Evolutionary conservation across 2,113 vertebrate species (phyloP).

Genomic region (Engraulis encrasicolus): DNA sequence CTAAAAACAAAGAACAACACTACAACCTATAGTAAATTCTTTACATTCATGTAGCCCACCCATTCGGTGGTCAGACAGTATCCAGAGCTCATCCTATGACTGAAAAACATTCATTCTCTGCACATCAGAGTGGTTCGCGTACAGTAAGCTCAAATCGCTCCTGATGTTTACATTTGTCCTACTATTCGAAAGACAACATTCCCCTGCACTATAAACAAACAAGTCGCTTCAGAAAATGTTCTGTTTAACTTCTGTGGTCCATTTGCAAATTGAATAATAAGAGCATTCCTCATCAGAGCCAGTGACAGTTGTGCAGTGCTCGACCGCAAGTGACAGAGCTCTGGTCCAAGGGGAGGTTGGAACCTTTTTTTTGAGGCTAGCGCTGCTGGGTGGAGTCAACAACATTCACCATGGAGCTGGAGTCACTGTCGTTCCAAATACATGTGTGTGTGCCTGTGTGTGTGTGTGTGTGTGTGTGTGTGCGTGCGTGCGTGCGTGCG

Average conservation of each 20-base stretch:
- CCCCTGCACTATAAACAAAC: background rate
- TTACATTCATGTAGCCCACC: too few species aligned
- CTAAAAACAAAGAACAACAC: too few species aligned
- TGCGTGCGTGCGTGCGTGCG: too few species aligned
- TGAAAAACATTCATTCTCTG: background rate
- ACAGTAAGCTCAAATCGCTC: background rate
- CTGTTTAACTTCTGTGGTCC: background rate
- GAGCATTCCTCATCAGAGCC: background rate
- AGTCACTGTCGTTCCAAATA: background rate
- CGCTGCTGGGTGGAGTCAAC: background rate
- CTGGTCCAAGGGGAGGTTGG: background rate
- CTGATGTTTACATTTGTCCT: background rate
- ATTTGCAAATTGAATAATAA: background rate
- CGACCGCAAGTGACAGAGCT: background rate
- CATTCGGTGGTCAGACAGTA: too few species aligned
- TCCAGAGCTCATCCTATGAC: too few species aligned
- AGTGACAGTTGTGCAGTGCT: background rate
- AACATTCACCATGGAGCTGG: background rate
- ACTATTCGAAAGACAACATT: background rate
- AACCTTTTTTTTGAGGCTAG: background rate
- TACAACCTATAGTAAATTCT: too few species aligned
- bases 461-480: too few species aligned
- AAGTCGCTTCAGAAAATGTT: background rate
- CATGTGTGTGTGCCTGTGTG: too few species aligned
- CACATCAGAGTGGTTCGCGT: background rate